Conservation (phyloP, 2,888 invertebrate species). For the Eledone cirrhosa region DNA sequence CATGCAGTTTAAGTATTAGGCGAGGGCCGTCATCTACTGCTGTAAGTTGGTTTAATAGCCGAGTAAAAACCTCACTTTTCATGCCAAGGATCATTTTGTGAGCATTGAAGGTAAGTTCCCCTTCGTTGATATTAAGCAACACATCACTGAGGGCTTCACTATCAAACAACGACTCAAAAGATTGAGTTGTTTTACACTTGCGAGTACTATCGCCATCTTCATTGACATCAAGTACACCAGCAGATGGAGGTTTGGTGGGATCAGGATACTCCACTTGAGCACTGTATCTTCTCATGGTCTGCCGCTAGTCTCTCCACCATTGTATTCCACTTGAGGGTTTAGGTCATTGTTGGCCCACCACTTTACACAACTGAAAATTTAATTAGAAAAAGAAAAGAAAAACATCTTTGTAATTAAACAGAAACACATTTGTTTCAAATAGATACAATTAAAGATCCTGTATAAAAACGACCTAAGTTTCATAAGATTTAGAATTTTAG, state of each 20-base stretch:
- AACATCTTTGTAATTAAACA: too few relatives aligned
- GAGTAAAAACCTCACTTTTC: conserved; percentile 55
- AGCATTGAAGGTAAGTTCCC: conserved; percentile 53
- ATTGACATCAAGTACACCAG: neutral
- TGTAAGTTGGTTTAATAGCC: conserved; percentile 48
- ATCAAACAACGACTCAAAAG: conserved; percentile 58
- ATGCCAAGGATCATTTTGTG: conserved; percentile 59
- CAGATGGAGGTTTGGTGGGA: conserved; percentile 49
- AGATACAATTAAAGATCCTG: too few relatives aligned
- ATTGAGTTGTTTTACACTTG: conserved; percentile 57
- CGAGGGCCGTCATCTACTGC: conserved; percentile 35
- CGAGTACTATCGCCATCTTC: conserved; percentile 43
- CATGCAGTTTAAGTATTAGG: conserved; percentile 51
- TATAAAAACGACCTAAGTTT: too few relatives aligned
- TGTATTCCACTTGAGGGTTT: too few relatives aligned
- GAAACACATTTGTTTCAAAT: too few relatives aligned
- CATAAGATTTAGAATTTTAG: too few relatives aligned
- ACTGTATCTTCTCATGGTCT: conserved; percentile 56
- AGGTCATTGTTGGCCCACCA: too few relatives aligned
- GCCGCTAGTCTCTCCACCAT: neutral
- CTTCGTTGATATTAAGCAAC: conserved; percentile 51
- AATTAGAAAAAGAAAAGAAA: too few relatives aligned
- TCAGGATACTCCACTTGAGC: conserved; percentile 50
- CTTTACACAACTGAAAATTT: too few relatives aligned
- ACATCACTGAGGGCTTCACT: conserved; percentile 57